phyloP scores from a whole-genome alignment of 35 echinoderm and acorn worm genomes.

The Heliocidaris tuberculata region DNA sequence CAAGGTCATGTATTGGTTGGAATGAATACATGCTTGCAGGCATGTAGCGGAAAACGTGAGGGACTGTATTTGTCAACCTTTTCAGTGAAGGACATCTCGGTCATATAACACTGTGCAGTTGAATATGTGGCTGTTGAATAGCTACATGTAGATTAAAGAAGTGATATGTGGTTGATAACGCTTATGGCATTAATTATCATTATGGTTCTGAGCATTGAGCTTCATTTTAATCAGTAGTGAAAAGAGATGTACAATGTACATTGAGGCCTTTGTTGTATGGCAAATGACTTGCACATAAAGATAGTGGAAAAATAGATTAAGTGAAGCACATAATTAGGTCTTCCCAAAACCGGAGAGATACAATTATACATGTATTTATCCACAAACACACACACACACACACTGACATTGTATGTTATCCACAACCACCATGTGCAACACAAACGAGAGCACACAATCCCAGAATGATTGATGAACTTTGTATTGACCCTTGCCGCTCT shows the following conservation, averaged over 20 bases:
- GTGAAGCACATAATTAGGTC: slow-evolving; percentile 2
- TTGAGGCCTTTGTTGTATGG: not conserved
- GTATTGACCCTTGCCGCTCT: not conserved
- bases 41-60: not conserved
- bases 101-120: not conserved
- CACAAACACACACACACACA: not conserved
- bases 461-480: not conserved
- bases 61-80: not conserved
- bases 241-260: not conserved
- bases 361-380: slow-evolving; percentile 1
- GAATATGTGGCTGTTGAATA: not conserved
- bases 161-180: not conserved
- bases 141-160: not conserved
- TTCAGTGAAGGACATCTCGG: not conserved
- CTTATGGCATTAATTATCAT: not conserved
- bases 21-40: not conserved
- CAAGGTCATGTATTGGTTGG: not conserved
- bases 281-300: not conserved
- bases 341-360: slow-evolving; percentile 16
- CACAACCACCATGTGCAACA: not conserved
- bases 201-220: not conserved
- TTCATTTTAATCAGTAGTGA: not conserved
- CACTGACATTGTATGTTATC: not conserved
- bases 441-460: not conserved
- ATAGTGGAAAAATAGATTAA: not conserved